Base-by-base conservation (phyloP, 2,797 vertebrate genomes). In the Sylvia borin region DNA sequence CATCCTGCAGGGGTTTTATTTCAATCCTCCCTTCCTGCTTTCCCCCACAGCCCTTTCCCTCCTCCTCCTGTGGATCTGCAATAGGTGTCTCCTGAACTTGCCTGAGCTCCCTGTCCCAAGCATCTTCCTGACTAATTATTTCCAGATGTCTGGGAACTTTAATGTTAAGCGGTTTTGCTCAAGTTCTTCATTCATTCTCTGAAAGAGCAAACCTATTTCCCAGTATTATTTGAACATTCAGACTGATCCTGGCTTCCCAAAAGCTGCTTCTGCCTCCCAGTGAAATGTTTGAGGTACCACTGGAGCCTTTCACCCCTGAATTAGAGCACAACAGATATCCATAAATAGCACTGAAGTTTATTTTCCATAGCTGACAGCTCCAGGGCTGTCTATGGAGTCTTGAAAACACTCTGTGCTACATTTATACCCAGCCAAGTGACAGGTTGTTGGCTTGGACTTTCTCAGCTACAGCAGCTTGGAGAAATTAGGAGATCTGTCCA, bases 101-200 rank as follows among this genome's bases (percentile, higher is more conserved):
- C 80, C 92, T 95, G 61, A 76, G 71, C 93, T 74, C 96, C 85
- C 62, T 81, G 92, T 95, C 95, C 83, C 91, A n/a, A 82, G 94
- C 32, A 40, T 96, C 91, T 94, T 85, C 90, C 93, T 11, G 11
- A 48, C 64, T 97, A 97, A 98, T 96, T 12, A 75, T 47, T 98
- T 97, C 97, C 98, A 98, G 96, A 97, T 97, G 97, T 97, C 50
- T 21, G 47, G 85, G 76, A 86, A 68, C 85, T 92, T 95, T 58
- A 10, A 75, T 58, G 76, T 85, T 92, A 58, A 88, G 76, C 73
- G 54, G 62, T 83, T 91, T 61, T 90, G 27, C 70, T 65, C 29
- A 10, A 80, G 88, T 81, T 88, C 62, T 68, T 92, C 13, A 54
- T 78, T 94, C 58, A 48, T 80, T 66, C 73, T 90, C 90, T n/a